Evolutionary conservation across 2,888 invertebrate genomes (phyloP).

Genomic region (Tetrapedia diversipes): DNA sequence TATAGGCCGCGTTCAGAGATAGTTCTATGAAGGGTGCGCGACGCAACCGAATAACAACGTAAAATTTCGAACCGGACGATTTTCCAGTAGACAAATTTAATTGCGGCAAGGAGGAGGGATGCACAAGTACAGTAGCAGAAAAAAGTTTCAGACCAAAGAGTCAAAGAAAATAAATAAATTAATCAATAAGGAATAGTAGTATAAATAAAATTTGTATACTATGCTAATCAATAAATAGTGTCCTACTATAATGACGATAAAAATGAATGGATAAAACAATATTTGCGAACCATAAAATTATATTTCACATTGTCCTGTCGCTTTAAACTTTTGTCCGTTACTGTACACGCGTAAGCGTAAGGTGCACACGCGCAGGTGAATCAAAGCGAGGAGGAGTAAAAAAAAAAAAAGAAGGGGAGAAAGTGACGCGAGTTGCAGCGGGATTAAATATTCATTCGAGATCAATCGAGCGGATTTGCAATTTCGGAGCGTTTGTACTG

Average conservation of each 20-base stretch:
- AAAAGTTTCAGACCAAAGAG: too few species aligned
- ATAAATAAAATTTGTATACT: too few species aligned
- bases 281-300: too few species aligned
- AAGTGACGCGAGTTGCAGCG: slow-evolving; percentile 42
- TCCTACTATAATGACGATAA: too few species aligned
- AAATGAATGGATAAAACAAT: too few species aligned
- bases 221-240: too few species aligned
- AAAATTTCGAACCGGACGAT: slow-evolving; percentile 17
- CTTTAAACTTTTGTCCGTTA: too few species aligned
- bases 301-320: too few species aligned
- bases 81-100: slow-evolving; percentile 13
- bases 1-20: slow-evolving; percentile 4
- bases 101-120: neutral
- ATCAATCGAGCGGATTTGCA: slow-evolving; percentile 68
- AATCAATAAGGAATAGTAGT: too few species aligned
- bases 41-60: slow-evolving; percentile 22
- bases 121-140: neutral
- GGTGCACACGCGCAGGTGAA: neutral
- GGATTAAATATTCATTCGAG: slow-evolving; percentile 75
- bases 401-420: slow-evolving; percentile 17
- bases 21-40: slow-evolving; percentile 4
- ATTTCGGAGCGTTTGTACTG: slow-evolving; percentile 63
- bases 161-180: too few species aligned
- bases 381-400: slow-evolving; percentile 20
- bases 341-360: too few species aligned